Conservation (phyloP, 2,888 invertebrate genomes). For the Mimas tiliae region DNA sequence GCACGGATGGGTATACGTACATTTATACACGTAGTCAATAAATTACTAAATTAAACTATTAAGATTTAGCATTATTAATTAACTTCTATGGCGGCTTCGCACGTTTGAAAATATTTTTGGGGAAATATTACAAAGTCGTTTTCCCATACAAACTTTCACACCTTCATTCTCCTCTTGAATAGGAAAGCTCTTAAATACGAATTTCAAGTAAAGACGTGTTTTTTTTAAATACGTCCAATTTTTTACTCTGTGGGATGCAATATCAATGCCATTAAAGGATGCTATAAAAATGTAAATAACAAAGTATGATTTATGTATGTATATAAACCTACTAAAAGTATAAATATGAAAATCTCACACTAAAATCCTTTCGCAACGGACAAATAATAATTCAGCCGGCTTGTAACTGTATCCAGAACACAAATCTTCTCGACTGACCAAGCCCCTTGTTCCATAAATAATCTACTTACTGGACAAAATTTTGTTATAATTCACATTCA, state of each 20-base stretch:
- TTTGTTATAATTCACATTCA: slow-evolving; percentile 76
- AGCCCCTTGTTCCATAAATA: slow-evolving; percentile 69
- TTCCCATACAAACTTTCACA: too few species aligned
- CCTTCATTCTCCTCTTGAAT: too few species aligned
- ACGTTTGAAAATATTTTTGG: too few species aligned
- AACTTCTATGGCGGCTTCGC: too few species aligned
- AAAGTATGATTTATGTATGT: neutral
- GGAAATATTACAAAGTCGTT: too few species aligned
- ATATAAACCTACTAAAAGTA: neutral
- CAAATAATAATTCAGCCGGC: slow-evolving; percentile 24
- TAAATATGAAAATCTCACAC: slow-evolving; percentile 10
- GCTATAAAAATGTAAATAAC: too few species aligned
- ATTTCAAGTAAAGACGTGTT: too few species aligned
- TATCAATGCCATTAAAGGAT: too few species aligned
- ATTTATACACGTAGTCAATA: neutral
- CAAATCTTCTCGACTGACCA: slow-evolving; percentile 52
- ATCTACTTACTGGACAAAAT: slow-evolving; percentile 73
- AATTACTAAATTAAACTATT: neutral
- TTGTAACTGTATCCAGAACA: slow-evolving; percentile 39
- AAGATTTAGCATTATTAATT: neutral
- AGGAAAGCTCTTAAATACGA: too few species aligned
- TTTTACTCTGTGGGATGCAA: too few species aligned
- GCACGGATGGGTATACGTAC: neutral
- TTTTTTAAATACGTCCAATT: too few species aligned
- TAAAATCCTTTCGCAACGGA: slow-evolving; percentile 16